phyloP scores from a whole-genome alignment of 1,140 invertebrate species.

The Anoplophora glabripennis region DNA sequence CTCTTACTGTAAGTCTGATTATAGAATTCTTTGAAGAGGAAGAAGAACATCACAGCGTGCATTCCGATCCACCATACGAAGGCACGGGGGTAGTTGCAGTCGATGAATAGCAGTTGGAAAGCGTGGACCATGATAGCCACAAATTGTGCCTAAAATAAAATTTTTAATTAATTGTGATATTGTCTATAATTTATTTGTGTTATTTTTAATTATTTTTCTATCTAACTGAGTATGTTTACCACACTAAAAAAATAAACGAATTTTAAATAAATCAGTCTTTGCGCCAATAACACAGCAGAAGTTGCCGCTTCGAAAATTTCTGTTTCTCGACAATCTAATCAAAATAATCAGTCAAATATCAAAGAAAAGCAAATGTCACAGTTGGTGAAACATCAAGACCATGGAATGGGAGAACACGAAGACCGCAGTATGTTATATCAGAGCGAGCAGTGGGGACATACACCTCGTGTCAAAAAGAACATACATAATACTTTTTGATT shows the following conservation, averaged over 20 bases:
- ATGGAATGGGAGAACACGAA: no score
- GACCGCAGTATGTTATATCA: no score
- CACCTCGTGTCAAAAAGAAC: no score
- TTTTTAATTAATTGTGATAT: neutral
- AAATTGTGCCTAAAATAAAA: slow-evolving; percentile 65
- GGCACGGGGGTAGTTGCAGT: slow-evolving; percentile 86
- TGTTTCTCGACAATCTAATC: no score
- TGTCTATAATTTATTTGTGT: neutral
- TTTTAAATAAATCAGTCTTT: slow-evolving; percentile 61
- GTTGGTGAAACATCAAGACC: no score
- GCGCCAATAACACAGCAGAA: slow-evolving; percentile 61
- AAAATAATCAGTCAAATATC: no score
- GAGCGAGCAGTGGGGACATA: no score
- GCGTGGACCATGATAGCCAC: slow-evolving; percentile 83
- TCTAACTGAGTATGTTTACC: neutral
- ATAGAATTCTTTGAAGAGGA: slow-evolving; percentile 92
- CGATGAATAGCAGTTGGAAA: slow-evolving; percentile 86
- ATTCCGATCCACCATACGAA: slow-evolving; percentile 86
- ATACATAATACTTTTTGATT: no score
- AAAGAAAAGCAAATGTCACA: no score
- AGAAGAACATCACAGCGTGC: slow-evolving; percentile 89
- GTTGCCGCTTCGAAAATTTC: neutral
- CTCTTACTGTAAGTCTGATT: slow-evolving; percentile 68
- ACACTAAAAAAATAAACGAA: neutral
- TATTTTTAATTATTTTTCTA: neutral